Evolutionary conservation across 2,113 vertebrate genomes (phyloP), one percentile per base, ranked within the genome.

Genomic region (Ptilonorhynchus violaceus): DNA sequence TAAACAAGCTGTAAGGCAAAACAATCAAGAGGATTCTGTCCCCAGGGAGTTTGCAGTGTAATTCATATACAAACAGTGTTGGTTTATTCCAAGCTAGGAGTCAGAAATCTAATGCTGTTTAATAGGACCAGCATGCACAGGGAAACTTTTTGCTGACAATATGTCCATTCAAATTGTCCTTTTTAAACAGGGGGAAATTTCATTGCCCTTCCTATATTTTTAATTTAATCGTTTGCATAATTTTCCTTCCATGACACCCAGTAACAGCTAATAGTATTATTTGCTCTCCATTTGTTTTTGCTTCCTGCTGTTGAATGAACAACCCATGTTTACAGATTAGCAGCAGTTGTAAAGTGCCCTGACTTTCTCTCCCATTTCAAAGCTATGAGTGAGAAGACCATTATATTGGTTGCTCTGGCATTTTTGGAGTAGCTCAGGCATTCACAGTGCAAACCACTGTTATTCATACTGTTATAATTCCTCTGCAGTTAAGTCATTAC

Each of bases 381-480:
- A 97, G 91, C 92, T 92, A 89, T 63, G 60, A 97, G 97, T 74
- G 95, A 97, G 95, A 97, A 97, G 91, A 79, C 79, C 86, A 97
- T 98, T 98, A 96, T 97, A 92, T 96, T 97, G 95, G 96, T 97
- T 82, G 91, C 88, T 96, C 91, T 98, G 97, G 97, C 97, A 98
- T 98, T 98, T 98, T 93, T 98, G 78, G 96, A 98, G 98, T 97
- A 98, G 97, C 91, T 93, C 62, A 97, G 97, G 97, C 97, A 98
- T 97, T 98, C 96, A 91, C 96, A 98, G 96, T 90, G 93, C 96
- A 98, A 97, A 97, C 97, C 97, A 94, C 97, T 98, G 98, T 98
- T 98, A 98, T 98, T 99, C 98, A 98, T 98, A 97, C 98, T 99
- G 98, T 98, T 99, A 98, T 98, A 99, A 99, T 99, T 99, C 99